Base-by-base conservation (phyloP, 2,888 invertebrate species). In the Scaptomyza flava region DNA sequence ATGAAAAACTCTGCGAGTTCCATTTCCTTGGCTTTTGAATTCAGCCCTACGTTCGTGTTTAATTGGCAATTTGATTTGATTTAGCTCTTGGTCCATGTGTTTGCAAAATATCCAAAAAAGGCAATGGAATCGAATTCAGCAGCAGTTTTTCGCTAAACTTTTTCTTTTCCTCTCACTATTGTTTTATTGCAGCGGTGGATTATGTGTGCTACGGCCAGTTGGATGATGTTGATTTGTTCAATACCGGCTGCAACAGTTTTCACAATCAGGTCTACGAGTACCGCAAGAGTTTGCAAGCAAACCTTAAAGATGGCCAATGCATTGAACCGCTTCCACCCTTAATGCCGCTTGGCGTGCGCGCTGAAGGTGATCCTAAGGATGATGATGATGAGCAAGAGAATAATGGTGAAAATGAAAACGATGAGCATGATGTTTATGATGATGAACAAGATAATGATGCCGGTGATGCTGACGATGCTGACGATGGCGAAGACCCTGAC, bases 221-320 rank as follows among this genome's bases (percentile, higher is more conserved):
- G 60, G 90, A 91, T 14, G 90, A 90, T 58, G 90, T 91, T 45
- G 91, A 90, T 79, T 72, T 90, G 2, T 90, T 87, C 27, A 90
- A 89, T 58, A 88, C 86, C 9, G 91, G 90, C 17, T 72, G 82
- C 45, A 90, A 90, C 63, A 91, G 90, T 23, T 90, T 90, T 42
- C 90, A 90, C 52, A 87, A 90, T 69, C 90, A 90, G 66, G 89
- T 90, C 8, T 91, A 91, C 47, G 91, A 91, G 42, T 90, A 90
- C 56, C 89, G 90, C 30, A 91, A 90, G 54, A 90, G 90, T 59
- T 76, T 90, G 54, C 87, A 89, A 60, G 89, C 89, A 3, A 90
- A 91, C 72, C 77, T 90, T 0, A 89, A 90, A 51, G 89, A 89
- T 17, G 87, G 81, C 17, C 79, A 81, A 42, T 58, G 46, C 9